Conservation (phyloP, 2,888 invertebrate genomes). For the Blomia tropicalis region DNA sequence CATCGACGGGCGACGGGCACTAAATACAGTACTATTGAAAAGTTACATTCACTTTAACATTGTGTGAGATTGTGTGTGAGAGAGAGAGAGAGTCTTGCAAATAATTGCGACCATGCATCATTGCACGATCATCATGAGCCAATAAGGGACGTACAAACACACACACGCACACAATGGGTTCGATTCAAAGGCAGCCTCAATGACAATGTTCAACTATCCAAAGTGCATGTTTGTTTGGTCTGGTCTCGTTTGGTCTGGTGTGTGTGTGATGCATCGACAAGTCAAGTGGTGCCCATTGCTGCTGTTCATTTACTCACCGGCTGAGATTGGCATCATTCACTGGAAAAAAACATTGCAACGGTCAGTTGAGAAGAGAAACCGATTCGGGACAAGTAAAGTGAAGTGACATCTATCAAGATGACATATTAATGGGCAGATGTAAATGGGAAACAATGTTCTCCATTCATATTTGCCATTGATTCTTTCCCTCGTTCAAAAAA, state of each 20-base stretch:
- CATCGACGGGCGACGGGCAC: neutral
- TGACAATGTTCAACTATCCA: too few species aligned
- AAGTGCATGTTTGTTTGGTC: too few species aligned
- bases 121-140: neutral
- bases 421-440: conserved; percentile 5
- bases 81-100: neutral
- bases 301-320: neutral
- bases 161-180: neutral
- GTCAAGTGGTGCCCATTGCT: too few species aligned
- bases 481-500: too few species aligned
- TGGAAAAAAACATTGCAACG: too few species aligned
- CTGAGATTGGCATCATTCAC: neutral
- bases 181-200: too few species aligned
- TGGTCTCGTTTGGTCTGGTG: too few species aligned
- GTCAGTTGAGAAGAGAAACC: too few species aligned
- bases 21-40: neutral
- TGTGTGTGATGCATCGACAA: too few species aligned
- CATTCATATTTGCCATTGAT: too few species aligned
- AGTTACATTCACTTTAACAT: too few species aligned
- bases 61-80: too few species aligned
- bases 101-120: conserved; percentile 1
- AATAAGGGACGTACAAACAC: neutral
- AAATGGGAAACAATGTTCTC: neutral
- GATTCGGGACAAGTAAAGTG: neutral
- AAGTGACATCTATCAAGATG: conserved; percentile 11